phyloP scores from a whole-genome alignment of 2,113 vertebrate species.

The Prietella phreatophila region DNA sequence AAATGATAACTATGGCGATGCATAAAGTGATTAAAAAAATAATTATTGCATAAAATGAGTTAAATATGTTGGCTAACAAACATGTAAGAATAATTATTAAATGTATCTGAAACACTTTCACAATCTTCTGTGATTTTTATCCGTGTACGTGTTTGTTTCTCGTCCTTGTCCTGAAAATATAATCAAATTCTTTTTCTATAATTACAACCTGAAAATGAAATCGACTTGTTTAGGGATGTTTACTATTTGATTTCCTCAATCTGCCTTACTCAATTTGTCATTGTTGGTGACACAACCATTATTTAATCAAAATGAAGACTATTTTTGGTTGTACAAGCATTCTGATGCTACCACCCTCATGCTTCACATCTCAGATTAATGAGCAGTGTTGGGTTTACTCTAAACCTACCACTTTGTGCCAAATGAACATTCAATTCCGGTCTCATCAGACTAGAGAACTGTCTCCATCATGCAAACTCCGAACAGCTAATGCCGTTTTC shows the following conservation, averaged over 20 bases:
- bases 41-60: conserved; percentile 49
- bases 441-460: neutral
- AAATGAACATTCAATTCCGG: neutral
- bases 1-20: conserved; percentile 60
- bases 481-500: neutral
- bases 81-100: conserved; percentile 64
- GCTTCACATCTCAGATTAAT: neutral
- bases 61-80: conserved; percentile 67
- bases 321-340: neutral
- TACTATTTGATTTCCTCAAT: neutral
- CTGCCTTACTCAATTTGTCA: neutral
- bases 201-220: neutral
- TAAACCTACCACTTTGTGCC: neutral
- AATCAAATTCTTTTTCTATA: neutral
- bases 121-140: conserved; percentile 1
- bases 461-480: neutral
- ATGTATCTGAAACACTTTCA: conserved; percentile 57
- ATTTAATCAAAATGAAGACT: neutral
- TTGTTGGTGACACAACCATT: neutral
- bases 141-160: neutral
- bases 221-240: neutral
- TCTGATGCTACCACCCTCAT: neutral
- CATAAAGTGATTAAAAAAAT: conserved; percentile 42
- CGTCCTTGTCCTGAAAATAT: neutral
- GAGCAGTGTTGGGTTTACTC: neutral